Base-by-base conservation (phyloP, 2,888 invertebrate genomes). In the Tenthredo distinguenda region DNA sequence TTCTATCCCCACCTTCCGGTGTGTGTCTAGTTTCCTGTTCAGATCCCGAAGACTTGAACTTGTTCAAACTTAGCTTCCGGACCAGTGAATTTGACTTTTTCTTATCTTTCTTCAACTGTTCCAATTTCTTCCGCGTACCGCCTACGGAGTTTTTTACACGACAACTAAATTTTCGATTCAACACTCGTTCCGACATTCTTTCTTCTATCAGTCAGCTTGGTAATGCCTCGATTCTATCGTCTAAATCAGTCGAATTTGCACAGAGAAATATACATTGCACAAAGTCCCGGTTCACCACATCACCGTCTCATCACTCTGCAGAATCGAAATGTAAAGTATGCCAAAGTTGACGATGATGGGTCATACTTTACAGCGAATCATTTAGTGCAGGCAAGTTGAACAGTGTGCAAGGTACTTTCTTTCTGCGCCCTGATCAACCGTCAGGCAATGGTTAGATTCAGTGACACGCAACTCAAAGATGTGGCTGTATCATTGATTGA, bases 1-100 rank as follows among this genome's bases (percentile, higher is more conserved):
- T 92, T 62, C 91, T 91, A 87, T 92, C 91, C 84, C 92, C 92
- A 89, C 92, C 92, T 86, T 92, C 92, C 79, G 91, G 91, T 86
- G 91, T 91, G 86, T 90, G 90, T 81, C 92, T 86, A 21, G 88
- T 87, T n/a, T 89, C 88, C 62, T 88, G 87, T 84, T 89, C 88
- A 71, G 85, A 88, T 65, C 89, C 89, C 31, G 83, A 83, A 40
- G 89, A 85, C 74, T 92, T 89, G 88, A 92, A 92, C 88, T 92
- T 92, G 86, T 88, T 91, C 85, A 92, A 88, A 87, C 91, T 92
- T 85, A 92, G 87, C 88, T 91, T 91, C 58, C 91, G 91, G 84
- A 92, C 92, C 86, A 92, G 85, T 71, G 90, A 92, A 86, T 90
- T 88, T 31, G 88, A 88, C 76, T 91, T 88, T 83, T 89, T 90